Percentiles rank a stretch among this genome's conserved stretches.
These are phyloP conservation scores for Parasteatoda lunata DNA, from an alignment of 2,888 invertebrate genomes.

Conservation along the genomic window DNA sequence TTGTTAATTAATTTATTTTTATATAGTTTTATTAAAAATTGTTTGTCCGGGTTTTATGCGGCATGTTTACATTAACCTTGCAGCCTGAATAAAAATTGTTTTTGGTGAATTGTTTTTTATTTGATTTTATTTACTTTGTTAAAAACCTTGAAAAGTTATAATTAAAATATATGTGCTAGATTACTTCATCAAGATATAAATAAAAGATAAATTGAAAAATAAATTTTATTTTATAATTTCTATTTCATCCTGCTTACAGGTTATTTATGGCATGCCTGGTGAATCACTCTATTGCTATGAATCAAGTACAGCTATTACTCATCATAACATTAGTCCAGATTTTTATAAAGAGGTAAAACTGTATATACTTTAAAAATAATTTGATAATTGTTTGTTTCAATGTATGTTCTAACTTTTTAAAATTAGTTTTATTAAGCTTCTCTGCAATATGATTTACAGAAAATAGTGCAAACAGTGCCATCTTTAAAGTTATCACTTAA, in stretches of 20 bases:
- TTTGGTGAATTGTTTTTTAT: background rate
- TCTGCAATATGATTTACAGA: no score
- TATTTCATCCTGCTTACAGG: slow-evolving; percentile 75
- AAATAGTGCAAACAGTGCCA: no score
- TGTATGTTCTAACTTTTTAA: no score
- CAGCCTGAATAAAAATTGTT: background rate
- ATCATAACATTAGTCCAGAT: slow-evolving; percentile 90
- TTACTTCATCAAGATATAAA: no score
- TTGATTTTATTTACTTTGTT: background rate
- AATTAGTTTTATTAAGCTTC: no score
- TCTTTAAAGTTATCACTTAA: no score
- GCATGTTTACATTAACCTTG: background rate
- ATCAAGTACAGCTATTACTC: slow-evolving; percentile 80
- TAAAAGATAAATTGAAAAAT: no score
- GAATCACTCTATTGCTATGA: slow-evolving; percentile 80
- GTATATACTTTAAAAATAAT: background rate
- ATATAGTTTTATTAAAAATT: no score
- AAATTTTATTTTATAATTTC: background rate
- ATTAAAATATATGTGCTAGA: no score
- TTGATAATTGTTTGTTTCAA: background rate
- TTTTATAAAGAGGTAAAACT: slow-evolving; percentile 87
- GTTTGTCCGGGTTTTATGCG: no score
- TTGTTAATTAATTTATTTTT: no score
- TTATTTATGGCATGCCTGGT: slow-evolving; percentile 84
- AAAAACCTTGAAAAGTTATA: background rate